These are phyloP conservation scores for Typhlichthys subterraneus DNA, from an alignment of 2,797 vertebrate genomes.

Conservation along the genomic window DNA sequence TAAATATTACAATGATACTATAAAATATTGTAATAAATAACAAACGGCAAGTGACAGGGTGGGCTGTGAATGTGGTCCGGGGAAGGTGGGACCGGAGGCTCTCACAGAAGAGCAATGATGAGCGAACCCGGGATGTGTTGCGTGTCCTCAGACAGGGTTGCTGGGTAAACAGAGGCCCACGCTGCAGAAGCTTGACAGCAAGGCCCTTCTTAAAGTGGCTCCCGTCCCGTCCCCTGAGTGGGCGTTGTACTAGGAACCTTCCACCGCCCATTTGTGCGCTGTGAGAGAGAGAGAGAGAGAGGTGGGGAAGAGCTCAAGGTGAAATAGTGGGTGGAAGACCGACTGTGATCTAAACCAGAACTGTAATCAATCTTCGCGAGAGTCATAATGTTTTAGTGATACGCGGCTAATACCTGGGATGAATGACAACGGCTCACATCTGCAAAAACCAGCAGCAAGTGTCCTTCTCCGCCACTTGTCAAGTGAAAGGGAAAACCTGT, in stretches of 20 bases:
- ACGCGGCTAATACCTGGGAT: background rate
- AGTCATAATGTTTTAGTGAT: slow-evolving; percentile 13
- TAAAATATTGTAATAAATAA: too few species aligned
- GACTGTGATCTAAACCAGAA: slow-evolving; percentile 22
- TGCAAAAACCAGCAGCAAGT: slow-evolving; percentile 17
- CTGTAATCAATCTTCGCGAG: slow-evolving; percentile 11
- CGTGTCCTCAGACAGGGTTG: slow-evolving; percentile 54
- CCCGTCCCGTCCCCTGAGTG: slow-evolving; percentile 31
- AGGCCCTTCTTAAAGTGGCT: slow-evolving; percentile 51
- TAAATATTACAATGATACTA: too few species aligned
- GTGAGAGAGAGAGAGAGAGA: slow-evolving; percentile 6
- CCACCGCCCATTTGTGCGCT: slow-evolving; percentile 27
- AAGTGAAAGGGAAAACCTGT: slow-evolving; percentile 36
- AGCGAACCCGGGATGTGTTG: slow-evolving; percentile 34
- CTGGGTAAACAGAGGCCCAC: slow-evolving; percentile 71
- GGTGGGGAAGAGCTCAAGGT: background rate
- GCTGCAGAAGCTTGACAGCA: slow-evolving; percentile 45
- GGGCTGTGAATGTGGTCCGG: slow-evolving; percentile 4
- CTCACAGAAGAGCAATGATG: slow-evolving; percentile 20
- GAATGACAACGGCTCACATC: slow-evolving; percentile 18
- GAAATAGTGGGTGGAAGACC: slow-evolving; percentile 8
- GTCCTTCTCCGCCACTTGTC: slow-evolving; percentile 14
- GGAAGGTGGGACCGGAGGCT: slow-evolving; percentile 36
- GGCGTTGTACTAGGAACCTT: slow-evolving; percentile 68
- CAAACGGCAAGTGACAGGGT: too few species aligned